Percentiles rank a stretch among this genome's conserved stretches.
phyloP scores from a whole-genome alignment of 35 echinoderm and acorn worm genomes.

The Ophiothrix spiculata region DNA sequence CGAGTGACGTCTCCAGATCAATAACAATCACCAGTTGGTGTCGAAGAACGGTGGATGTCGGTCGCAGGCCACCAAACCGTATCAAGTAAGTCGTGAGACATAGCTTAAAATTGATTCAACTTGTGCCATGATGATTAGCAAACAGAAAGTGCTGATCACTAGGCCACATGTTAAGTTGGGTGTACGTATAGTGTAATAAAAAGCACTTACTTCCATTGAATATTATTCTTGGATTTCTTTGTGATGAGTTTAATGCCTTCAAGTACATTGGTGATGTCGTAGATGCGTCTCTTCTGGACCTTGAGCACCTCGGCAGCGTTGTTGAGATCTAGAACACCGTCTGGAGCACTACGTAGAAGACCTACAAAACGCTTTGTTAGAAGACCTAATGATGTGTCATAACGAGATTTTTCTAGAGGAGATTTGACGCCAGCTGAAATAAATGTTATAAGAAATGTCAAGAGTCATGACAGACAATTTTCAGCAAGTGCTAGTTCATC shows the following conservation, averaged over 20 bases:
- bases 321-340: slow-evolving; percentile 91
- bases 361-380: slow-evolving; percentile 96
- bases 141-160: no score
- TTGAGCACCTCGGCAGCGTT: slow-evolving; percentile 80
- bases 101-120: no score
- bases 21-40: no score
- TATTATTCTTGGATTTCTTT: slow-evolving; percentile 98
- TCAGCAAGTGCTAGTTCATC: no score
- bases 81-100: no score
- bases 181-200: not conserved
- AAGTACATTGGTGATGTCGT: slow-evolving; percentile 97
- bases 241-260: slow-evolving; percentile 99
- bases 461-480: no score
- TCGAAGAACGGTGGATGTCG: no score
- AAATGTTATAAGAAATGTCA: no score
- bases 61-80: no score
- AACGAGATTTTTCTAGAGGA: slow-evolving; percentile 89
- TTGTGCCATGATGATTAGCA: no score
- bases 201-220: slow-evolving; percentile 98
- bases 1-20: no score
- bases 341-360: slow-evolving; percentile 77
- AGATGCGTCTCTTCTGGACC: slow-evolving; percentile 93
- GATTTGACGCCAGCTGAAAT: slow-evolving; percentile 68
- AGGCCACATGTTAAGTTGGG: no score
- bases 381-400: slow-evolving; percentile 96